Evolutionary conservation across 1,140 invertebrate species (phyloP).

Genomic region (Diorhabda sublineata): DNA sequence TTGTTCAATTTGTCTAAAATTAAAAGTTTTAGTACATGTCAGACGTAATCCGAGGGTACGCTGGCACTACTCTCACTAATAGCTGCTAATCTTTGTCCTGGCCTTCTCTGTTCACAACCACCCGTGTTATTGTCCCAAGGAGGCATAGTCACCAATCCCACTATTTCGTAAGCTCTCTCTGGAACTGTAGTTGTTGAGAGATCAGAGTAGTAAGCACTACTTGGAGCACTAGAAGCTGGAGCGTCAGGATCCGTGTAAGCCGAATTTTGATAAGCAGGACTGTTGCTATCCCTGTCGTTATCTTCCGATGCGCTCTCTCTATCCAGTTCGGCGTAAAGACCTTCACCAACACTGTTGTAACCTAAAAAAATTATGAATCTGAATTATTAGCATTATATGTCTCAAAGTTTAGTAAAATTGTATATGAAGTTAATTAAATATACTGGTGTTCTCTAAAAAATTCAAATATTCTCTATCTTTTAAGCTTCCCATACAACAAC

Average conservation of each 20-base stretch:
- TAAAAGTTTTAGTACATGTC: conserved; percentile 6
- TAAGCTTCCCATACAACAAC: too few relatives aligned
- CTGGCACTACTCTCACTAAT: conserved; percentile 60
- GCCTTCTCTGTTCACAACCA: conserved; percentile 41
- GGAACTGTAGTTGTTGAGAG: conserved; percentile 53
- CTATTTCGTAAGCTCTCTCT: conserved; percentile 56
- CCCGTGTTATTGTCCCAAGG: conserved; percentile 41
- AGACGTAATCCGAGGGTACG: conserved; percentile 63
- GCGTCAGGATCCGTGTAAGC: conserved; percentile 65
- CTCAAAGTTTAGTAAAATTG: too few relatives aligned
- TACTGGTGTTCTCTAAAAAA: too few relatives aligned
- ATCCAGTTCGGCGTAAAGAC: conserved; percentile 65
- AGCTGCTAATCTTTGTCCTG: conserved; percentile 55
- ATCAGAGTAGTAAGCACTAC: conserved; percentile 68
- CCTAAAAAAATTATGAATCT: conserved; percentile 34
- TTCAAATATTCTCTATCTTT: too few relatives aligned
- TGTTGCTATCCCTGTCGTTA: conserved; percentile 45
- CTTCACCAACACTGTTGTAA: conserved; percentile 51
- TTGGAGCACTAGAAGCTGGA: conserved; percentile 60
- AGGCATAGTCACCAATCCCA: conserved; percentile 49
- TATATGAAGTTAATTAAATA: too few relatives aligned
- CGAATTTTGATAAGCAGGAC: conserved; percentile 66
- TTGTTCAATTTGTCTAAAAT: not conserved
- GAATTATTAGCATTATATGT: too few relatives aligned
- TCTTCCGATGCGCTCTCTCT: conserved; percentile 41